Percentiles rank a stretch among this genome's conserved stretches.
These are phyloP conservation scores for Ceuthmochares aereus DNA, from an alignment of 2,113 vertebrate genomes.

Conservation along the genomic window DNA sequence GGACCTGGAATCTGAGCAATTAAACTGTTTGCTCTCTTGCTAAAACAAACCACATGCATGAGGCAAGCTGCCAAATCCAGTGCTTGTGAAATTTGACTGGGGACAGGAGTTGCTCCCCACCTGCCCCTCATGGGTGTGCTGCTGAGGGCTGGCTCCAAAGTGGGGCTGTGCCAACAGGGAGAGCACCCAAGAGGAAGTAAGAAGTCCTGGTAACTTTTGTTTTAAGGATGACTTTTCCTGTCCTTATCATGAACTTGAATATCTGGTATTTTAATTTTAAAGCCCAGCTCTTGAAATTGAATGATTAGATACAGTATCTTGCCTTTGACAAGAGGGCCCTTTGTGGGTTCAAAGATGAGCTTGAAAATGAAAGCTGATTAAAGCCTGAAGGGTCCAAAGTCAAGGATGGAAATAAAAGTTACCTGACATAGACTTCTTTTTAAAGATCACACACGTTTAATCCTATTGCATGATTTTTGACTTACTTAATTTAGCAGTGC, in stretches of 20 bases:
- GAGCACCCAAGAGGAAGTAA: rapidly evolving
- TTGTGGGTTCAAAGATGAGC: conserved; percentile 62
- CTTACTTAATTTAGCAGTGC: neutral
- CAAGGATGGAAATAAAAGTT: conserved; percentile 34
- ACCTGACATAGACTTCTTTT: conserved; percentile 20
- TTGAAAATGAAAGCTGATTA: conserved; percentile 54
- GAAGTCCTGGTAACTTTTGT: neutral
- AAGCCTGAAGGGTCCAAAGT: conserved; percentile 57
- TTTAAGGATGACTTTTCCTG: conserved; percentile 6
- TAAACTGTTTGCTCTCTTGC: conserved; percentile 21
- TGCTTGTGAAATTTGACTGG: neutral
- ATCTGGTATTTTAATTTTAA: conserved; percentile 41
- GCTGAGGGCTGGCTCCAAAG: neutral
- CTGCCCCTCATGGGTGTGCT: neutral
- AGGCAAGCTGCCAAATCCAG: neutral
- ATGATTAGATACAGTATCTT: conserved; percentile 41
- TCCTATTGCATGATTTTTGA: neutral
- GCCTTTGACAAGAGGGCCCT: conserved; percentile 41
- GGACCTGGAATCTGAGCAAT: conserved; percentile 31
- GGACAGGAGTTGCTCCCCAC: neutral
- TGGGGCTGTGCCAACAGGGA: rapidly evolving
- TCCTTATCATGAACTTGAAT: conserved; percentile 5
- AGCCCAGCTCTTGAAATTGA: conserved; percentile 23
- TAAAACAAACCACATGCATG: neutral
- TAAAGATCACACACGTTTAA: conserved; percentile 46